Evolutionary conservation across 2,888 invertebrate genomes (phyloP).

Genomic region (Nematopogon swammerdamellus): DNA sequence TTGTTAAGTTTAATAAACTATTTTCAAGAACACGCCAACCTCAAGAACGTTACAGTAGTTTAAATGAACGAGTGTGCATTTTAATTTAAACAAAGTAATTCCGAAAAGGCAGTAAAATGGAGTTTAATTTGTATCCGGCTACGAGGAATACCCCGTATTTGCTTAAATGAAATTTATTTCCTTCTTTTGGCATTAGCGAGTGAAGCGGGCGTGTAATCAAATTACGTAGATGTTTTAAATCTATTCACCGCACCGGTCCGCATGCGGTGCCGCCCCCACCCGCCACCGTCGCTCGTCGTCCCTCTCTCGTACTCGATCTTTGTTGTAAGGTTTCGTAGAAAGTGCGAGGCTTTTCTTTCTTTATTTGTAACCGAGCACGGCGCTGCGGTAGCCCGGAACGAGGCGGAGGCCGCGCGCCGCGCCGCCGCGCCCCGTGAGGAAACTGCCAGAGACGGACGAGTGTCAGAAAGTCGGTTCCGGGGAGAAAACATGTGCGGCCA

Average conservation of each 20-base stretch:
- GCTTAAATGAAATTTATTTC: background rate
- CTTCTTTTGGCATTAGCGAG: background rate
- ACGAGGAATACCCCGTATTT: no score
- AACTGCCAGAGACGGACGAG: no score
- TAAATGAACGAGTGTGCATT: no score
- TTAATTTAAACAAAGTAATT: background rate
- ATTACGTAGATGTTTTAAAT: background rate
- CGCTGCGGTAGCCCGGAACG: slow-evolving; percentile 20
- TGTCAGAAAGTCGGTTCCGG: no score
- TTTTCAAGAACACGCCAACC: no score
- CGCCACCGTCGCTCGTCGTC: background rate
- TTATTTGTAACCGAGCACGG: no score
- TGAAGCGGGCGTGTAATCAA: background rate
- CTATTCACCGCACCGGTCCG: background rate
- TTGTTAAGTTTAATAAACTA: no score
- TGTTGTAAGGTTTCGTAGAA: no score
- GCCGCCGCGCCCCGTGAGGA: background rate
- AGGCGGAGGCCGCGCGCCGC: slow-evolving; percentile 23
- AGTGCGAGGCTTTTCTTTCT: no score
- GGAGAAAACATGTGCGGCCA: no score
- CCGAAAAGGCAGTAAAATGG: background rate
- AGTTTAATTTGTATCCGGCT: background rate
- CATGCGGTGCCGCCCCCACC: background rate
- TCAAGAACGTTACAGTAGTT: no score
- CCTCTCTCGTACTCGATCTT: background rate